These are phyloP conservation scores for Salmo trutta DNA, from an alignment of 2,797 vertebrate species.

Conservation along the genomic window DNA sequence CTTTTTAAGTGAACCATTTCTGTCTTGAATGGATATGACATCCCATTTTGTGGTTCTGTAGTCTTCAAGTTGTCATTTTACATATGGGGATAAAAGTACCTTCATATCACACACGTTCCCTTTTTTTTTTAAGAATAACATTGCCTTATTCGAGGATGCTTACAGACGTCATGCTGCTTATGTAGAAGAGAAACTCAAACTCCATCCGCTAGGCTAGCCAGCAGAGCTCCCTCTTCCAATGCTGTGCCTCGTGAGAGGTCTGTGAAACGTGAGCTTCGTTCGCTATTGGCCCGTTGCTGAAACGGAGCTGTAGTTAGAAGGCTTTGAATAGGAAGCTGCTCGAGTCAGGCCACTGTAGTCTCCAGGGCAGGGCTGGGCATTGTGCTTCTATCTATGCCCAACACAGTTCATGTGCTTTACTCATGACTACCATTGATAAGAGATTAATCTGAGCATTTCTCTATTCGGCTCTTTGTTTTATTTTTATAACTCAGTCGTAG, in stretches of 20 bases:
- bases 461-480: background rate
- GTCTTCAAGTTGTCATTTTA: background rate
- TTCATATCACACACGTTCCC: background rate
- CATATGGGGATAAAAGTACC: background rate
- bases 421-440: background rate
- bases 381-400: background rate
- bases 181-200: background rate
- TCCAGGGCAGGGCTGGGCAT: background rate
- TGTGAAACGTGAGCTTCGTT: constrained; percentile 38
- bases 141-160: background rate
- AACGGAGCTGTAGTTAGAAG: constrained; percentile 24
- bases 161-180: background rate
- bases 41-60: background rate
- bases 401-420: background rate
- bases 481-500: background rate
- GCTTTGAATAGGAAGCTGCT: constrained; percentile 13
- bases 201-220: background rate
- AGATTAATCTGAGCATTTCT: no score
- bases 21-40: background rate
- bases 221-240: background rate
- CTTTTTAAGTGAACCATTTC: constrained; percentile 10
- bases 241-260: constrained; percentile 2
- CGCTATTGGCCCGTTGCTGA: constrained; percentile 32
- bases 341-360: constrained; percentile 9
- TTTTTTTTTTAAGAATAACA: background rate